Percentiles rank a stretch among this genome's conserved stretches.
phyloP scores from a whole-genome alignment of 2,888 invertebrate species.

The Seira musarum region DNA sequence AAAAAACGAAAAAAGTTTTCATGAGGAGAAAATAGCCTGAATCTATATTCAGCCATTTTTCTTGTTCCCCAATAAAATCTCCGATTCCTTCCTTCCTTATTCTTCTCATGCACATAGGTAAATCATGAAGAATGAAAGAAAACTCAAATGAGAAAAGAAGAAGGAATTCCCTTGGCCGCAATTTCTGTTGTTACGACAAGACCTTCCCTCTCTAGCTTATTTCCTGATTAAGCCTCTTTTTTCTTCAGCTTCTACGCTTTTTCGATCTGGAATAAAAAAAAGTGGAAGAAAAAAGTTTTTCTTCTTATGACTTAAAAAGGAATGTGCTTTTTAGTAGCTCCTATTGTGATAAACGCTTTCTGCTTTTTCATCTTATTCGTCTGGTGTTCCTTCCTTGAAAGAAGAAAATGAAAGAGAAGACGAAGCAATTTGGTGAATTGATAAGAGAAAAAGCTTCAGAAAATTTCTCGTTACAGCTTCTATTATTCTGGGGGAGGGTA shows the following conservation, averaged over 20 bases:
- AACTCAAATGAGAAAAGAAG: constrained; percentile 25
- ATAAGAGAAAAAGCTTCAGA: constrained; percentile 11
- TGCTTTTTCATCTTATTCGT: constrained; percentile 14
- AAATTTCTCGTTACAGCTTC: constrained; percentile 15
- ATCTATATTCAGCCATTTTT: constrained; percentile 8
- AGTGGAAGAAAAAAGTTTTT: constrained; percentile 5
- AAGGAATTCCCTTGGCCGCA: constrained; percentile 44
- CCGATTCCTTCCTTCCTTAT: constrained; percentile 9
- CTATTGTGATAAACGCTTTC: constrained; percentile 14
- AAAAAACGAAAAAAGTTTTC: constrained; percentile 6
- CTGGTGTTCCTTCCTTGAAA: constrained; percentile 15
- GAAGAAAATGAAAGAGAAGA: constrained; percentile 20
- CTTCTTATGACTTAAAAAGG: constrained; percentile 15
- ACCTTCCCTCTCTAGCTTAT: constrained; percentile 26
- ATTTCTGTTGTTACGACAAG: constrained; percentile 39
- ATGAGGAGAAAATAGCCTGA: constrained; percentile 35
- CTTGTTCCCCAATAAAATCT: constrained; percentile 18
- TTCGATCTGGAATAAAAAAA: constrained; percentile 12
- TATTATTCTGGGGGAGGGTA: constrained; percentile 1
- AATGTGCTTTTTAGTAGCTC: constrained; percentile 21
- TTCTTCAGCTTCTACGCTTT: constrained; percentile 25
- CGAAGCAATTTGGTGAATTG: constrained; percentile 17
- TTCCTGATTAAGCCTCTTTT: constrained; percentile 53
- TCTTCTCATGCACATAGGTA: constrained; percentile 18
- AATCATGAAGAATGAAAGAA: constrained; percentile 17